These are phyloP conservation scores for Danaus chrysippus DNA, from an alignment of 2,888 invertebrate genomes.

Conservation along the genomic window DNA sequence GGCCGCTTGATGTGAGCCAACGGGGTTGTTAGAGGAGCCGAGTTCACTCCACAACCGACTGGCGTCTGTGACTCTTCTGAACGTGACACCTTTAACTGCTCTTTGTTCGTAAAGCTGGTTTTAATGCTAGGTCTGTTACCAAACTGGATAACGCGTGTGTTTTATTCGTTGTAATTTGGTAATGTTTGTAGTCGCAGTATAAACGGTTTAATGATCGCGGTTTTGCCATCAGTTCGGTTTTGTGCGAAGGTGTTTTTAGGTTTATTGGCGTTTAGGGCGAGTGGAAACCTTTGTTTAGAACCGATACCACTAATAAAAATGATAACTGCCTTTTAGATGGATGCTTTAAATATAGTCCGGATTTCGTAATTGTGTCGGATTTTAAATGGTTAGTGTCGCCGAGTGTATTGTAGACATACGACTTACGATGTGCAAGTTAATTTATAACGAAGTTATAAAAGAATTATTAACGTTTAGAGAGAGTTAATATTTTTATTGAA, in stretches of 20 bases:
- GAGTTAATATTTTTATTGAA: neutral
- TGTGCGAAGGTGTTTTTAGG: slow-evolving; percentile 74
- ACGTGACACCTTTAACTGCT: slow-evolving; percentile 59
- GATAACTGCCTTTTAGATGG: slow-evolving; percentile 35
- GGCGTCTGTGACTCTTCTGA: slow-evolving; percentile 59
- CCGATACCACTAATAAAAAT: slow-evolving; percentile 59
- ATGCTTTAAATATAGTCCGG: slow-evolving; percentile 30
- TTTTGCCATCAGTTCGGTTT: slow-evolving; percentile 64
- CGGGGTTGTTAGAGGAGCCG: slow-evolving; percentile 72
- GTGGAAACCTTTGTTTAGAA: slow-evolving; percentile 70
- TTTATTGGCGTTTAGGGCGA: slow-evolving; percentile 67
- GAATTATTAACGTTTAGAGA: neutral
- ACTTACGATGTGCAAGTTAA: neutral
- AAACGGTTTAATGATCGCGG: slow-evolving; percentile 67
- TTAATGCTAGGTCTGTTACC: slow-evolving; percentile 59
- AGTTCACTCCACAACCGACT: slow-evolving; percentile 71
- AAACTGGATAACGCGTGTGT: slow-evolving; percentile 65
- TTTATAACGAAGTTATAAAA: neutral
- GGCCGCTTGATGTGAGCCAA: slow-evolving; percentile 53
- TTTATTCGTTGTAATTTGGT: slow-evolving; percentile 67
- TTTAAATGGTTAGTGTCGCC: slow-evolving; percentile 21
- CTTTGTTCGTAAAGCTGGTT: slow-evolving; percentile 71
- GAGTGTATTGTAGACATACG: slow-evolving; percentile 9
- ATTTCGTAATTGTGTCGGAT: slow-evolving; percentile 24
- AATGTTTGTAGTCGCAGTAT: slow-evolving; percentile 57